Base-by-base conservation (phyloP, 2,113 vertebrate genomes). In the Periophthalmodon schlosseri region DNA sequence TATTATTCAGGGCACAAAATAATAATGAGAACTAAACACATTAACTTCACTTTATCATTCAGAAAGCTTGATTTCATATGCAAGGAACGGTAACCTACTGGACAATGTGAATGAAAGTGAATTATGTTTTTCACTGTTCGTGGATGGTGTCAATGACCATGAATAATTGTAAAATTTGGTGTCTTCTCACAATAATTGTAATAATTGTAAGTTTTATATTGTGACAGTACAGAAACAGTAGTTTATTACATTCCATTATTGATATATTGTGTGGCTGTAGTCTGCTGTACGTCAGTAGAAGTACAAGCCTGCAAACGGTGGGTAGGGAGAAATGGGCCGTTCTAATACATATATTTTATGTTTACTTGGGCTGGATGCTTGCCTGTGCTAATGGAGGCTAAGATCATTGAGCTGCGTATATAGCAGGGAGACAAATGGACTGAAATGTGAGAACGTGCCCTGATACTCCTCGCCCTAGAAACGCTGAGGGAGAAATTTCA, bases 361-460 rank as follows among this genome's bases (percentile, higher is more conserved):
- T 90, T 91, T 89, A 87, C 86, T 84, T 66, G 49, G 73, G 33
- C 56, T 76, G 76, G 77, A 79, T 73, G 86, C 81, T 84, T 89
- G 76, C 73, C 36, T 49, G 74, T 71, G 68, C 80, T 92, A 90
- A 91, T 91, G 90, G 85, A 85, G 73, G 80, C 77, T 84, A 85
- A 82, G 82, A 82, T 86, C 84, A 84, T 79, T 69, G 81, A 82
- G 82, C 87, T 73, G 89, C 79, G 84, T 81, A 86, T 76, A 60
- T 63, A 63, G 80, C 82, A 69, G 56, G 76, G 78, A 82, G 87
- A 91, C 84, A 88, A 88, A 90, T 91, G 86, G 90, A 78, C 81
- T 90, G 87, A 92, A 91, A 93, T 88, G 86, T 79, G 90, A 92
- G 91, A 89, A 88, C 85, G 78, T 74, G 88, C 76, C 74, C 70